Conservation (phyloP, 2,797 vertebrate species). For the Glossophaga mutica region DNA sequence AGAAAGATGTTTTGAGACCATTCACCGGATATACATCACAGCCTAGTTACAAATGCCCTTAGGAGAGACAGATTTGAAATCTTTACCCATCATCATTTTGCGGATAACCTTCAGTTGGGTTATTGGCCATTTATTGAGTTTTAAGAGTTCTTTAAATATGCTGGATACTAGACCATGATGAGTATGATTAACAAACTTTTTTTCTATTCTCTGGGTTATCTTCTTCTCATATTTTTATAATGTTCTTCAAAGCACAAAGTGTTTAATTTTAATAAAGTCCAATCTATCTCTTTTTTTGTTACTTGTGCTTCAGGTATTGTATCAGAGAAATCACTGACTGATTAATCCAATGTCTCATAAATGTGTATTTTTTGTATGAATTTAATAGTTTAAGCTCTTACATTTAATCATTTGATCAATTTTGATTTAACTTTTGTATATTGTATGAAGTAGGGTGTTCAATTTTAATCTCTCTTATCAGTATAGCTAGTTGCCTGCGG, state of each 20-base stretch:
- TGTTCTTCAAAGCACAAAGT: neutral
- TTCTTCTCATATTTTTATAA: neutral
- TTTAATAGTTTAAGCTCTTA: neutral
- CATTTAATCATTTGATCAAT: neutral
- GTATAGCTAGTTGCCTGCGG: neutral
- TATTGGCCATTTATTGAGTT: neutral
- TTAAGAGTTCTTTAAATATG: neutral
- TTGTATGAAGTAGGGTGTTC: neutral
- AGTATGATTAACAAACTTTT: neutral
- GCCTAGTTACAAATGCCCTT: neutral
- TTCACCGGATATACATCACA: neutral
- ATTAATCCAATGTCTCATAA: neutral
- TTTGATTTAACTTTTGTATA: neutral
- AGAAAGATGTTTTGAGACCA: neutral
- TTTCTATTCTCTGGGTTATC: neutral
- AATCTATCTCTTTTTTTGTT: neutral
- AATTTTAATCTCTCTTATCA: neutral
- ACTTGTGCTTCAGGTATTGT: neutral
- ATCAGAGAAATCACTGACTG: neutral
- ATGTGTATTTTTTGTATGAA: neutral
- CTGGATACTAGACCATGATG: neutral
- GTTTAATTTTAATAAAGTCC: neutral
- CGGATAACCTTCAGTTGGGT: neutral
- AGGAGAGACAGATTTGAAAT: neutral
- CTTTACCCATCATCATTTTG: neutral